Conservation (phyloP, 2,797 vertebrate genomes). For the Poeciliopsis infans region DNA sequence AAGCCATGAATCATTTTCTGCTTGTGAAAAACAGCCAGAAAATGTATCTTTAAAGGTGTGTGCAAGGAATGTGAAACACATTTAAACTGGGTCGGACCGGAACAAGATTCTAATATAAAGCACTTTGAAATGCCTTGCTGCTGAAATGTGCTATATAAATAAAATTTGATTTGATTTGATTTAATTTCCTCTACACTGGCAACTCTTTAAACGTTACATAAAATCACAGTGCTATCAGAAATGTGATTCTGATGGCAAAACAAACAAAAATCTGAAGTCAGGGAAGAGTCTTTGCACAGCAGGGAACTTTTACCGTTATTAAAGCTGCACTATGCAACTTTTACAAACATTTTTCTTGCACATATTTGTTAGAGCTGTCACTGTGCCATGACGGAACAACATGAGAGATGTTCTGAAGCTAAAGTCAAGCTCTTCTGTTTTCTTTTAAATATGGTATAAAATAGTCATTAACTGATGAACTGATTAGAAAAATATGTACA, state of each 20-base stretch:
- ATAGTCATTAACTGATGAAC: not conserved
- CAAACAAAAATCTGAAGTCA: not conserved
- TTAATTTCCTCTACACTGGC: not conserved
- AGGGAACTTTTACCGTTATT: not conserved
- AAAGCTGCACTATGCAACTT: not conserved
- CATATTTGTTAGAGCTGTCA: not conserved
- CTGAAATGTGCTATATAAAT: too few relatives aligned
- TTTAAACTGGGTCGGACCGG: not conserved
- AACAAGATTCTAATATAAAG: not conserved
- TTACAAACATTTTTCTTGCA: not conserved
- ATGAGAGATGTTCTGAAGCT: not conserved
- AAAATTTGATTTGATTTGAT: too few relatives aligned
- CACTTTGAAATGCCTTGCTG: too few relatives aligned
- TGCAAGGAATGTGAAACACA: not conserved
- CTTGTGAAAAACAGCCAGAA: not conserved
- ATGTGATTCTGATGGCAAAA: not conserved
- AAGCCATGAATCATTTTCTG: not conserved
- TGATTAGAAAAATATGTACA: not conserved
- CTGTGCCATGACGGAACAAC: not conserved
- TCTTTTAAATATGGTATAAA: not conserved
- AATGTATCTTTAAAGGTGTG: not conserved
- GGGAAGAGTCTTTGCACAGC: not conserved
- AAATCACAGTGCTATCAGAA: not conserved
- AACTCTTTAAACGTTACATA: not conserved
- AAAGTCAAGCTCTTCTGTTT: not conserved